Conservation (phyloP, 2,113 vertebrate genomes). For the Pagrus major region DNA sequence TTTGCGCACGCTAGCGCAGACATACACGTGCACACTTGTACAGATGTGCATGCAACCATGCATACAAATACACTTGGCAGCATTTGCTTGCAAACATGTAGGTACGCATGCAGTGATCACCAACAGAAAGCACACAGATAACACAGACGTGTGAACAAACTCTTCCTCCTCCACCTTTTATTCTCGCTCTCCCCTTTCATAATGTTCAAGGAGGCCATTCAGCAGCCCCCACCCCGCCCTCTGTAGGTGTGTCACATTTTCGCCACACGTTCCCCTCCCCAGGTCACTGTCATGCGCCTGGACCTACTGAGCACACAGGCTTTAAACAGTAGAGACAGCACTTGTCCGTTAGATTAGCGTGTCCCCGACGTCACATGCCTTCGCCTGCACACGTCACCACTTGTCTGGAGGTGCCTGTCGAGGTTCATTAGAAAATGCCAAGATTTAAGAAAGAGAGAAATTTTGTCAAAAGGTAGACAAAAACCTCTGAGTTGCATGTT, state of each 20-base stretch:
- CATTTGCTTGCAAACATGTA: constrained; percentile 37
- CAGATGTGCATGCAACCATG: constrained; percentile 35
- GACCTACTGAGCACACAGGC: constrained; percentile 57
- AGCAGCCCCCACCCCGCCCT: constrained; percentile 38
- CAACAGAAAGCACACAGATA: constrained; percentile 26
- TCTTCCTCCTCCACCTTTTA: constrained; percentile 27
- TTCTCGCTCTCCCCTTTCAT: constrained; percentile 12
- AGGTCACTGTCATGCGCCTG: constrained; percentile 68
- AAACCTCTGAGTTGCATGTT: constrained; percentile 41
- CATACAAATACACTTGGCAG: constrained; percentile 27
- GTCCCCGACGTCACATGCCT: constrained; percentile 72
- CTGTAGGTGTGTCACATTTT: constrained; percentile 71
- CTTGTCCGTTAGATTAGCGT: constrained; percentile 78
- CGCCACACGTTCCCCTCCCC: constrained; percentile 56
- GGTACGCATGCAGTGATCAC: constrained; percentile 21
- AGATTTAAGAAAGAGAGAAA: constrained; percentile 44
- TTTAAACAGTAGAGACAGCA: constrained; percentile 77
- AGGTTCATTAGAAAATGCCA: constrained; percentile 72
- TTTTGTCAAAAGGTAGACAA: constrained; percentile 67
- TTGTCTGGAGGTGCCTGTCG: constrained; percentile 78
- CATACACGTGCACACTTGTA: constrained; percentile 38
- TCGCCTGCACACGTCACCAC: constrained; percentile 65
- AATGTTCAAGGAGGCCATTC: constrained; percentile 21
- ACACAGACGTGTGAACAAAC: constrained; percentile 7
- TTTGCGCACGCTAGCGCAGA: constrained; percentile 43